These are phyloP conservation scores for Aradophagus sp. DNA, from an alignment of 1,140 invertebrate genomes.

Conservation along the genomic window DNA sequence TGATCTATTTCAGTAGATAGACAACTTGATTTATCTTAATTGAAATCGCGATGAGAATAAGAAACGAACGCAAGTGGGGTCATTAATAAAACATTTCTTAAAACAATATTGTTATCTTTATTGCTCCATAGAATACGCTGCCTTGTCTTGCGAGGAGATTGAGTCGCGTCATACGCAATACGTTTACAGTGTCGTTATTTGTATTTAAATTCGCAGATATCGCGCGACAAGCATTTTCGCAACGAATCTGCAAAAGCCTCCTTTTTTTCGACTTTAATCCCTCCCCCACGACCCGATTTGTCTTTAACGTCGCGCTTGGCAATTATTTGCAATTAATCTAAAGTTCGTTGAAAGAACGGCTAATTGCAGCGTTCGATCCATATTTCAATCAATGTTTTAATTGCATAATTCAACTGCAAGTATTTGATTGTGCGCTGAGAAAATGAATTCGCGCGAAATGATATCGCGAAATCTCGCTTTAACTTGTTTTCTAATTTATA, in stretches of 20 bases:
- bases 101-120: constrained; percentile 46
- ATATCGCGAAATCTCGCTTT: too few relatives aligned
- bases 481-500: too few relatives aligned
- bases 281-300: too few relatives aligned
- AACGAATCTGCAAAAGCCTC: constrained; percentile 20
- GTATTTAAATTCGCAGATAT: constrained; percentile 36
- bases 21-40: constrained; percentile 37
- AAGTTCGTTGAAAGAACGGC: too few relatives aligned
- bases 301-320: too few relatives aligned
- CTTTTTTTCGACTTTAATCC: too few relatives aligned
- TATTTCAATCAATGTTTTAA: too few relatives aligned
- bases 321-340: too few relatives aligned
- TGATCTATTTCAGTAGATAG: constrained; percentile 29
- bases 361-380: too few relatives aligned
- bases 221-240: constrained; percentile 8
- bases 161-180: constrained; percentile 20
- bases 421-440: too few relatives aligned
- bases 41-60: constrained; percentile 45
- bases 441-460: too few relatives aligned
- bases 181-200: constrained; percentile 32
- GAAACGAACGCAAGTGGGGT: constrained; percentile 20
- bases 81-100: constrained; percentile 45
- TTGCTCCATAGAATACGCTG: constrained; percentile 26
- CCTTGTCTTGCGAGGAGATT: constrained; percentile 18
- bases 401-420: too few relatives aligned